phyloP scores from a whole-genome alignment of 2,113 vertebrate genomes.

The Pelodiscus sinensis region DNA sequence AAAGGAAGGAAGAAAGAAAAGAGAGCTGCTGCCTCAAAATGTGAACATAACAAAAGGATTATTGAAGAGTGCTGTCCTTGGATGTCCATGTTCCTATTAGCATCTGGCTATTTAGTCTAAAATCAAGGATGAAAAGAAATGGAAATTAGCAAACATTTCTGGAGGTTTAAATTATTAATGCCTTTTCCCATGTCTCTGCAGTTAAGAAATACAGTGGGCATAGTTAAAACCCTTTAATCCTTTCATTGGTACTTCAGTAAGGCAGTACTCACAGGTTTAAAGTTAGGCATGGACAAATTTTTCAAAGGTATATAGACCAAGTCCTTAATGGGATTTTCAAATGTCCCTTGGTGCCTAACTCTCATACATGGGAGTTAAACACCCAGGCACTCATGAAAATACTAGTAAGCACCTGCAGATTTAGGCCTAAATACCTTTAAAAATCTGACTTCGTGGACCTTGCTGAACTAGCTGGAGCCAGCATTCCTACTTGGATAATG shows the following conservation, averaged over 20 bases:
- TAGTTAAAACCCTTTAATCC: not conserved
- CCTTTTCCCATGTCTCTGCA: not conserved
- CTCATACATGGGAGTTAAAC: not conserved
- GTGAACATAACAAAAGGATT: not conserved
- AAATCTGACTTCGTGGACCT: not conserved
- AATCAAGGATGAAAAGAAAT: not conserved
- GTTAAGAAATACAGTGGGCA: not conserved
- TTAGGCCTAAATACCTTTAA: not conserved
- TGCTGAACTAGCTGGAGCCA: not conserved
- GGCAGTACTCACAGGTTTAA: not conserved
- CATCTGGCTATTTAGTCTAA: not conserved
- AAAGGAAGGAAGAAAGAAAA: not conserved
- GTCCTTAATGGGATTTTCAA: not conserved
- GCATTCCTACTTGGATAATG: not conserved
- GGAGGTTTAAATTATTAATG: not conserved
- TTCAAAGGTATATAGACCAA: not conserved
- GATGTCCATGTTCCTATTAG: not conserved
- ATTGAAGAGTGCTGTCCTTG: not conserved
- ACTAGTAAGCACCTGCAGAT: not conserved
- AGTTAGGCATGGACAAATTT: not conserved
- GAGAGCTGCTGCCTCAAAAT: not conserved
- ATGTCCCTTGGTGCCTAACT: rapidly evolving
- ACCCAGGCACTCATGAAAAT: not conserved
- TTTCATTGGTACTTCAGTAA: not conserved
- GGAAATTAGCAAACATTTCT: not conserved